Conservation (phyloP, 1,140 invertebrate species). For the Drosophila quadrilineata region DNA sequence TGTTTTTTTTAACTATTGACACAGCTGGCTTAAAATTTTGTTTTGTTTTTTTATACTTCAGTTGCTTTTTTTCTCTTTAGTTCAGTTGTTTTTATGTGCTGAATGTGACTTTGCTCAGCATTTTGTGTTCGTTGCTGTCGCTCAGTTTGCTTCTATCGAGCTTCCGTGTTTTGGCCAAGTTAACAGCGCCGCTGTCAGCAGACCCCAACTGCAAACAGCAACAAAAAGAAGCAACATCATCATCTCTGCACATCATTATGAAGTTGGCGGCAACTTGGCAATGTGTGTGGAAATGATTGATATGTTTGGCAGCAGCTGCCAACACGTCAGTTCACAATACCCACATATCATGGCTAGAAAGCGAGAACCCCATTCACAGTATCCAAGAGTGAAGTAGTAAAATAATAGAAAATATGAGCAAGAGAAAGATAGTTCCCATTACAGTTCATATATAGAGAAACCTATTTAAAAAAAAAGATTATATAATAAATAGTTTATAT, state of each 20-base stretch:
- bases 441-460: too few relatives aligned
- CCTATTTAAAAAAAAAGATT: too few relatives aligned
- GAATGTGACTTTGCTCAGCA: constrained; percentile 31
- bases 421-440: too few relatives aligned
- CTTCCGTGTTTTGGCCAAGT: constrained; percentile 60
- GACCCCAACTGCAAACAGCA: neutral
- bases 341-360: constrained; percentile 26
- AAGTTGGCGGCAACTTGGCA: constrained; percentile 35
- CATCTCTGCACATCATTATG: constrained; percentile 13
- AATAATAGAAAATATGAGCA: too few relatives aligned
- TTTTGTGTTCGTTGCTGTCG: constrained; percentile 4
- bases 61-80: too few relatives aligned
- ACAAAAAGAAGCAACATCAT: constrained; percentile 2
- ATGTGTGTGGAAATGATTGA: constrained; percentile 41
- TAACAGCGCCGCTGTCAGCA: too few relatives aligned
- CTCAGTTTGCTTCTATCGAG: constrained; percentile 17
- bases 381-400: too few relatives aligned
- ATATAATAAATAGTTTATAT: too few relatives aligned
- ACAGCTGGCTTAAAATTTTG: constrained; percentile 63
- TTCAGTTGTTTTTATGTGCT: too few relatives aligned
- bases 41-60: constrained; percentile 11
- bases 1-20: constrained; percentile 54
- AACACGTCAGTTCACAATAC: constrained; percentile 27
- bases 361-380: too few relatives aligned
- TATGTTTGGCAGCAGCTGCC: constrained; percentile 63